These are phyloP conservation scores for Toxostoma redivivum DNA, from an alignment of 2,113 vertebrate species.

Conservation along the genomic window DNA sequence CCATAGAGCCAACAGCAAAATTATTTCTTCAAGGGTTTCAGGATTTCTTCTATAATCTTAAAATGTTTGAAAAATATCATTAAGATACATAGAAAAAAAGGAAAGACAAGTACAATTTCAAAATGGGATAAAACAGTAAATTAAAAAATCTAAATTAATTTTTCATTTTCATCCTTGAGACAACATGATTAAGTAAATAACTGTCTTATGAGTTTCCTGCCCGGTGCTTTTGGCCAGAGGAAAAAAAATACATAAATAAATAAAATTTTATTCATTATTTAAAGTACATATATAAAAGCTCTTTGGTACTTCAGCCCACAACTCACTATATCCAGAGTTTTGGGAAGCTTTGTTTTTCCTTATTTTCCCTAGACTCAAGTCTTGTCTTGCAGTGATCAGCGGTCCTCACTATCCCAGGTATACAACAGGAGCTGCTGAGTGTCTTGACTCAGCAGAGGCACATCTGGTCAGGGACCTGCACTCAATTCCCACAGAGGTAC, in stretches of 20 bases:
- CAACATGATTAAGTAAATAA: constrained; percentile 5
- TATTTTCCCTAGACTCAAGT: neutral
- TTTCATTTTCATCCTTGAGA: constrained; percentile 33
- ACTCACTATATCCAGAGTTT: neutral
- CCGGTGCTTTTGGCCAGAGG: neutral
- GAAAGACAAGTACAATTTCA: neutral
- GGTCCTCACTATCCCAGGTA: neutral
- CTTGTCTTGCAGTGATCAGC: neutral
- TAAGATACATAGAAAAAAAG: neutral
- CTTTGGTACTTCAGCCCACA: neutral
- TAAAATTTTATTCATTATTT: neutral
- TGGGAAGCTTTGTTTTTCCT: neutral
- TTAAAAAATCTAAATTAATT: neutral
- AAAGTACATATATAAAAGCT: neutral
- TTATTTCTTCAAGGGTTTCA: neutral
- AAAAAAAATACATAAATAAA: neutral
- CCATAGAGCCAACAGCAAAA: neutral
- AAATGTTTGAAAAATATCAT: neutral
- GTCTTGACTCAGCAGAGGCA: neutral
- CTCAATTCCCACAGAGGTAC: neutral
- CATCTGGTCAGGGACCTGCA: neutral
- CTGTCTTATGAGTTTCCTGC: neutral
- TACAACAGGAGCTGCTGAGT: neutral
- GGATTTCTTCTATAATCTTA: neutral
- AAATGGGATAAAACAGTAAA: neutral